These are phyloP conservation scores for Hylia prasina DNA, from an alignment of 2,113 vertebrate genomes.

Conservation along the genomic window DNA sequence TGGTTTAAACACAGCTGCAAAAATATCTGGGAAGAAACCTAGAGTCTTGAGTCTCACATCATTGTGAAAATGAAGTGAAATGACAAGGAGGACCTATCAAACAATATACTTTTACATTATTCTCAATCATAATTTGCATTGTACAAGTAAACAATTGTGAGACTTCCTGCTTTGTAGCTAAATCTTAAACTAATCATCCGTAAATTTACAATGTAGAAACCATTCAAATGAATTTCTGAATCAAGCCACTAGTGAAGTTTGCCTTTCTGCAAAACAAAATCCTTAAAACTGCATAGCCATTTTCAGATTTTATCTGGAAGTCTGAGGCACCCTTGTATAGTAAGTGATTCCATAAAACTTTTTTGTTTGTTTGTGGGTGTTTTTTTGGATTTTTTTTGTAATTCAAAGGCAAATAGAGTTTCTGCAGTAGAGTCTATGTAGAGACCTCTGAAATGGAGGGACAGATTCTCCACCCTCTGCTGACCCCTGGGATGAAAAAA, in stretches of 20 bases:
- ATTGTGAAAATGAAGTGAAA: background rate
- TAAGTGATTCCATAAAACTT: background rate
- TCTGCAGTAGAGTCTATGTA: background rate
- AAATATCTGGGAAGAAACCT: background rate
- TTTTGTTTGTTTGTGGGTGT: background rate
- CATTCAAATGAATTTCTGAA: background rate
- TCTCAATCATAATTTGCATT: background rate
- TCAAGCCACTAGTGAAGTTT: background rate
- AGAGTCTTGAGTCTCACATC: background rate
- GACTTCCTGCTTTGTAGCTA: background rate
- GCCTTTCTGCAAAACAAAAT: background rate
- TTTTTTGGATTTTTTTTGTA: background rate
- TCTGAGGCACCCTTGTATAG: background rate
- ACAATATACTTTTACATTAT: background rate
- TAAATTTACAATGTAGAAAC: background rate
- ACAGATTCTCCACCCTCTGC: background rate
- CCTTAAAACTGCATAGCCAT: background rate
- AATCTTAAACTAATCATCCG: background rate
- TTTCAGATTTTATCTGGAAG: background rate
- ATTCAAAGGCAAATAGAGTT: background rate
- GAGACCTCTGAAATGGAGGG: background rate
- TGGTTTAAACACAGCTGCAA: slow-evolving; percentile 5
- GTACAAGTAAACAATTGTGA: background rate
- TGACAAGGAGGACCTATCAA: background rate
- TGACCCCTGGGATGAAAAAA: background rate